Evolutionary conservation across 2,797 vertebrate species (phyloP), one percentile per base, ranked within the genome.

Genomic region (Limnodromus scolopaceus): DNA sequence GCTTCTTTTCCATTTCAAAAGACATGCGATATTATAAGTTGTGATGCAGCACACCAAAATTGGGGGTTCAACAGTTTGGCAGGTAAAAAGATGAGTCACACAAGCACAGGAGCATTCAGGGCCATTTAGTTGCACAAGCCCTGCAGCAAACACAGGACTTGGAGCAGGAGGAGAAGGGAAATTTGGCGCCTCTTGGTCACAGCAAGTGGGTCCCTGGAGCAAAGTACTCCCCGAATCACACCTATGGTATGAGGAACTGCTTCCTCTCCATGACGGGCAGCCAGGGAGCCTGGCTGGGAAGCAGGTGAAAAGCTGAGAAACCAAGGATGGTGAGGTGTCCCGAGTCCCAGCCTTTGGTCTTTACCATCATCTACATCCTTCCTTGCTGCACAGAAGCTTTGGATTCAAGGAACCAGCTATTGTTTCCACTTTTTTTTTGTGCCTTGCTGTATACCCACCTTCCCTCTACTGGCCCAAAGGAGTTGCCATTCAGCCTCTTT

Each of bases 1-100:
- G 7, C 65, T 78, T 48, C 53, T 48, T 84, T 81, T 82, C 69
- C 86, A 75, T 48, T 93, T 94, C 77, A 61, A 82, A 91, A 84
- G 53, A 6, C 57, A 32, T 10, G 22, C 34, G 13, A 11, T 25
- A 53, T 24, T 41, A 17, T 39, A 69, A 58, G 55, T 65, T 80
- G 72, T 8, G 64, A 77, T 11, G 39, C 20, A 27, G 48, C 32
- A 55, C 76, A 53, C 6, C 32, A 55, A 45, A 83, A 77, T 0
- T 32, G 60, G 36, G 48, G n/a, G 38, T 48, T 80, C 65, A 30
- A 70, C 34, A 90, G 55, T 60, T 34, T 34, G 83, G 64, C 46
- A 63, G 64, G 68, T 49, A 28, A 69, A 30, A 18, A 57, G 46
- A 7, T 66, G 83, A 83, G 43, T 80, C 64, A 84, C 71, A 66